Percentiles rank a stretch among this genome's conserved stretches.
Evolutionary conservation across 2,888 invertebrate genomes (phyloP).

Genomic region (Latrodectus hesperus): DNA sequence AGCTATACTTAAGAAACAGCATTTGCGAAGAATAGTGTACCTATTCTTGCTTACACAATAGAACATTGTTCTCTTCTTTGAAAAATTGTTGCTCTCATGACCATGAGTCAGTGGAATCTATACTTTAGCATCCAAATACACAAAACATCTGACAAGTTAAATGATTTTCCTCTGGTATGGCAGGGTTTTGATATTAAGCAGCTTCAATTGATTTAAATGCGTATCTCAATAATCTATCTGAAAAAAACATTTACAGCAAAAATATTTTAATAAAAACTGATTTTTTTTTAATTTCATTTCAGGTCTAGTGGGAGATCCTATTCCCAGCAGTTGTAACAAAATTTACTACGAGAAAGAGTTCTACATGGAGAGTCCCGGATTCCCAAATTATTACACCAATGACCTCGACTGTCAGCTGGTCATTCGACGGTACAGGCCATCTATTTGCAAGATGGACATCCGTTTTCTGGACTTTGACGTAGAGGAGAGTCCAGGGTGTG

Average conservation of each 20-base stretch:
- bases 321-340: conserved; percentile 66
- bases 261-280: not conserved
- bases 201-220: too few relatives aligned
- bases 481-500: conserved; percentile 68
- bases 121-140: too few relatives aligned
- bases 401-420: conserved; percentile 70
- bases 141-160: too few relatives aligned
- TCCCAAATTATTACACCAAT: conserved; percentile 69
- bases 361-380: conserved; percentile 69
- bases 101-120: too few relatives aligned
- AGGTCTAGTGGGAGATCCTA: conserved; percentile 51
- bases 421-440: conserved; percentile 66
- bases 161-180: too few relatives aligned
- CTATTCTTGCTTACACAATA: too few relatives aligned
- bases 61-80: too few relatives aligned
- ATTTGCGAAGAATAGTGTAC: too few relatives aligned
- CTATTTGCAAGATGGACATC: conserved; percentile 70
- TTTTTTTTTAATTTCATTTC: not conserved
- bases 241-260: not conserved
- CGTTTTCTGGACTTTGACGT: conserved; percentile 70
- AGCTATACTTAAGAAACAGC: too few relatives aligned
- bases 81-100: too few relatives aligned
- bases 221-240: not conserved
- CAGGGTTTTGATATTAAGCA: too few relatives aligned
- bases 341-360: conserved; percentile 67